These are phyloP conservation scores for Gasterosteus nipponicus DNA, from an alignment of 2,113 vertebrate species.

Conservation along the genomic window DNA sequence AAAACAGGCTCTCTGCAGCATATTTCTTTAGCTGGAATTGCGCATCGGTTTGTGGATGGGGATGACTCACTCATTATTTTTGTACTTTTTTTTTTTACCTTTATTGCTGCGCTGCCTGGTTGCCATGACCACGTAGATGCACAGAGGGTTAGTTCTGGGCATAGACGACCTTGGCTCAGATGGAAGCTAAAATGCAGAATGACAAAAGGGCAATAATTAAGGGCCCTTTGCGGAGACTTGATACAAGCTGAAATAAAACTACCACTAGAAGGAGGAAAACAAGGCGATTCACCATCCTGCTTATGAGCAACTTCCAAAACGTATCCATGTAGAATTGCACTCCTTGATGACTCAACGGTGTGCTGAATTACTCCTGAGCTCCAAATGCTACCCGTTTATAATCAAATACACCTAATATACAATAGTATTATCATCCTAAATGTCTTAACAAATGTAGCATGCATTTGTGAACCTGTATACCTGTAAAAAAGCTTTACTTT, in stretches of 20 bases:
- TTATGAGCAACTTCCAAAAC: conserved; percentile 1
- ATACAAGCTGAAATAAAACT: conserved; percentile 4
- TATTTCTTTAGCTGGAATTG: conserved; percentile 46
- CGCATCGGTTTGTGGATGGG: conserved; percentile 22
- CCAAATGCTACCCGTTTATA: not conserved
- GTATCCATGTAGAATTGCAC: not conserved
- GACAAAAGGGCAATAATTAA: conserved; percentile 48
- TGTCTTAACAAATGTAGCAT: not conserved
- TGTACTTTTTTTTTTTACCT: conserved; percentile 23
- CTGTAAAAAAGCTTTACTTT: not conserved
- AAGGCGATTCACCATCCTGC: conserved; percentile 7
- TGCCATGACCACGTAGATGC: conserved; percentile 66
- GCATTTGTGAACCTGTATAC: too few relatives aligned
- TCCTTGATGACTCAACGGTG: not conserved
- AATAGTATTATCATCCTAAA: not conserved
- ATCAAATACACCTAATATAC: not conserved
- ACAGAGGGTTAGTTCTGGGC: conserved; percentile 18
- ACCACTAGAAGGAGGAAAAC: conserved; percentile 16
- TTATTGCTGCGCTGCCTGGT: conserved; percentile 49
- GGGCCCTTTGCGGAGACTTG: not conserved
- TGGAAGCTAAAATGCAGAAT: conserved; percentile 26
- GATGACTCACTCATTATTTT: conserved; percentile 58
- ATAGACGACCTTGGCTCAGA: conserved; percentile 31
- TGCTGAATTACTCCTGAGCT: not conserved
- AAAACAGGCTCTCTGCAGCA: not conserved